A percentile compares a stretch with the other conserved stretches of the same genome.
These are phyloP conservation scores for Alentia gelatinosa DNA, from an alignment of 2,888 invertebrate genomes.

Conservation along the genomic window DNA sequence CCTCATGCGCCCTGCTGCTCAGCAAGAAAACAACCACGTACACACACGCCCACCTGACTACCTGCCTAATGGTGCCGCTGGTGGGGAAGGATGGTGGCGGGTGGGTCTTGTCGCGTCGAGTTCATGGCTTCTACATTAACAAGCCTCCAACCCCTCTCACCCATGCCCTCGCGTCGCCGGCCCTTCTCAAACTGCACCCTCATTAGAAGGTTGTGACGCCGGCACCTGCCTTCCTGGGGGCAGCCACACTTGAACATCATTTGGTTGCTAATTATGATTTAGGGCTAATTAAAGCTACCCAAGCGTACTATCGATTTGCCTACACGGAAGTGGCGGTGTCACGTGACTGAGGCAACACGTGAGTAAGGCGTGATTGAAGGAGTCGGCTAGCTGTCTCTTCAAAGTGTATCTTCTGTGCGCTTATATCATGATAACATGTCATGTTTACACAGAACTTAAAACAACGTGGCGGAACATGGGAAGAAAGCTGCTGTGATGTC, in stretches of 20 bases:
- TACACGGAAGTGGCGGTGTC: not conserved
- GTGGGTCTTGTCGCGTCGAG: not conserved
- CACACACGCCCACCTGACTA: too few species aligned
- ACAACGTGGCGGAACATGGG: too few species aligned
- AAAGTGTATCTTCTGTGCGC: too few species aligned
- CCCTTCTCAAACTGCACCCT: not conserved
- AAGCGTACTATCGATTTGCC: not conserved
- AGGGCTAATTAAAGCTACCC: not conserved
- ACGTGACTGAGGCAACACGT: not conserved
- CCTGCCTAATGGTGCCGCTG: too few species aligned
- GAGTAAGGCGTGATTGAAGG: too few species aligned
- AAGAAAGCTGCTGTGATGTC: too few species aligned
- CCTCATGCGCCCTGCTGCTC: too few species aligned
- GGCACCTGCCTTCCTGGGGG: not conserved
- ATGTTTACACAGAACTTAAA: too few species aligned
- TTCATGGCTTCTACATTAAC: not conserved
- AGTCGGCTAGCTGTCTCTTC: too few species aligned
- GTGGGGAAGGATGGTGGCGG: too few species aligned
- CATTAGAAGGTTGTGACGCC: not conserved
- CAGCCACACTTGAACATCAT: not conserved
- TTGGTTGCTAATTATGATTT: constrained; percentile 15
- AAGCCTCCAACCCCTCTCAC: not conserved
- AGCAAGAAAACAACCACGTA: too few species aligned
- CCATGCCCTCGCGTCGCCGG: not conserved
- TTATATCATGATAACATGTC: too few species aligned